Evolutionary conservation across 2,888 invertebrate species (phyloP), one percentile per base, ranked within the genome.

Genomic region (Hybos culiciformis): DNA sequence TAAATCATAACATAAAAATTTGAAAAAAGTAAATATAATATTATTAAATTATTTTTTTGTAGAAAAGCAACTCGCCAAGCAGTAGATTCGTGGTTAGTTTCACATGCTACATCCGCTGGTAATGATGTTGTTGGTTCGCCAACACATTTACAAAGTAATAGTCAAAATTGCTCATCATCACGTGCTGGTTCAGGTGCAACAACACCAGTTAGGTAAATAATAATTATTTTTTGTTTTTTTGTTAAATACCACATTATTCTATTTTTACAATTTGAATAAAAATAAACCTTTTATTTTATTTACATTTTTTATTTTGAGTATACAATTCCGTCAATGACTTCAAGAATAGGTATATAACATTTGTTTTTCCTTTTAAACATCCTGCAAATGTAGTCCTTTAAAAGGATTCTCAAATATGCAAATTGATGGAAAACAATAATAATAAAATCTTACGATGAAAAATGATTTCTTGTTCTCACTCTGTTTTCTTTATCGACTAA

Each of bases 21-120:
- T n/a, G n/a, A n/a, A n/a, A n/a, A n/a, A n/a, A n/a, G n/a, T n/a
- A n/a, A n/a, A 11, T 33, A 11, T 18, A 33, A 2, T 33, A 32
- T 15, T 37, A 5, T 41, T 11, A 20, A 6, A 24, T 44, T 20
- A 39, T 45, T 32, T 42, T 12, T 43, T 49, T 46, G 41, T 51
- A 87, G 92, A 68, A 92, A 93, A 72, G 92, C 88, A 53, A 86
- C 90, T 51, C 77, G 91, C 53, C 86, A 88, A 61, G 84, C 91
- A 61, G 88, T 93, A 55, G 92, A 93, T 67, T 80, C 84, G 53
- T 93, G 93, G 93, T 70, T 93, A 56, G 80, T 91, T 51, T 83
- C 87, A 8, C 90, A 90, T 67, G 84, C 87, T 52, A 83, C 84
- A 43, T 56, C 73, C 67, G 63, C 64, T 44, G 66, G 66, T 50